phyloP scores from a whole-genome alignment of 2,113 vertebrate genomes.

The Macrotis lagotis region DNA sequence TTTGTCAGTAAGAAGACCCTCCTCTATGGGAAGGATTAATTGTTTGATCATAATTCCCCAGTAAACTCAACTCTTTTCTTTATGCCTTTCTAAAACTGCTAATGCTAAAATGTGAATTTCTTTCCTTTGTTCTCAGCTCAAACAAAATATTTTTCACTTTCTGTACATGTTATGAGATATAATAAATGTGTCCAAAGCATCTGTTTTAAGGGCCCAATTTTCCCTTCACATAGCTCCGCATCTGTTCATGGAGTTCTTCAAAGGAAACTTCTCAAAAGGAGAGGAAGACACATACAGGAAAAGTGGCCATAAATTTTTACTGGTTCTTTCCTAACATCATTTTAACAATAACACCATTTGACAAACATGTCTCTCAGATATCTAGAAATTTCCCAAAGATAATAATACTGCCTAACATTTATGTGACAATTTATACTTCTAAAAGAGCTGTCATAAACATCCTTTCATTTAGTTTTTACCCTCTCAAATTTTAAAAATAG shows the following conservation, averaged over 20 bases:
- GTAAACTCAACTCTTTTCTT: conserved; percentile 33
- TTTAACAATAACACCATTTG: conserved; percentile 68
- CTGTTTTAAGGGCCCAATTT: conserved; percentile 73
- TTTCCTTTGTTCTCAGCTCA: conserved; percentile 48
- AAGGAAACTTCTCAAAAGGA: conserved; percentile 74
- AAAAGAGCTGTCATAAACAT: conserved; percentile 9
- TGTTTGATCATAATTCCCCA: conserved; percentile 33
- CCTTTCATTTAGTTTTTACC: conserved; percentile 31
- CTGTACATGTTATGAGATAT: conserved; percentile 74
- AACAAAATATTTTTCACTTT: conserved; percentile 71
- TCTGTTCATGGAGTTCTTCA: conserved; percentile 78
- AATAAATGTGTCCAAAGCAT: conserved; percentile 78
- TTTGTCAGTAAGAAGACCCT: not conserved
- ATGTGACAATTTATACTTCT: conserved; percentile 58
- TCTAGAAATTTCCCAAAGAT: conserved; percentile 54
- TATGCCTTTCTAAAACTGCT: conserved; percentile 38
- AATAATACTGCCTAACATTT: conserved; percentile 50
- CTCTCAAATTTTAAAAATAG: conserved; percentile 50
- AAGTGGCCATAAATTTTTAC: conserved; percentile 76
- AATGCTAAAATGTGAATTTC: conserved; percentile 46
- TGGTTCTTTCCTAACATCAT: conserved; percentile 67
- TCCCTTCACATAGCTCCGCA: conserved; percentile 78
- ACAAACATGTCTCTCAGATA: conserved; percentile 60
- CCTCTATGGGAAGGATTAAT: not conserved
- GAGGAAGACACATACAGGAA: conserved; percentile 75